Evolutionary conservation across 2,113 vertebrate genomes (phyloP).

Genomic region (Ailuropoda melanoleuca): DNA sequence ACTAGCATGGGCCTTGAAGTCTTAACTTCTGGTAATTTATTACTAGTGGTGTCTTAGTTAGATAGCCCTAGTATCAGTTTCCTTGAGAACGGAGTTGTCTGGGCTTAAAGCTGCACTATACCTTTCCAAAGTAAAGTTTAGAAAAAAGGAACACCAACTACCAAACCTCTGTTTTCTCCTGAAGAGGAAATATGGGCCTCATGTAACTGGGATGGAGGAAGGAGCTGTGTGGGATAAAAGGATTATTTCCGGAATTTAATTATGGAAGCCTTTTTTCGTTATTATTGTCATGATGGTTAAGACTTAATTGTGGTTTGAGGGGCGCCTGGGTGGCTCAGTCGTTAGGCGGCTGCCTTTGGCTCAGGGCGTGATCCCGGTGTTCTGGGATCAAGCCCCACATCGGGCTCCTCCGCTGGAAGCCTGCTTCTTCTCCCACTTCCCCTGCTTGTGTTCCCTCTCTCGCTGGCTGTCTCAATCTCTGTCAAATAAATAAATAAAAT

Average conservation of each 20-base stretch:
- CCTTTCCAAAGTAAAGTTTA: constrained; percentile 38
- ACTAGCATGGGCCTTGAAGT: not conserved
- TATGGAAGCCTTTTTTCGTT: constrained; percentile 28
- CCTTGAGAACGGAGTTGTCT: constrained; percentile 33
- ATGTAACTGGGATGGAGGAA: not conserved
- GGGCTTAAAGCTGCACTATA: not conserved
- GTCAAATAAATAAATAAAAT: too few species aligned
- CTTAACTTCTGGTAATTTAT: constrained; percentile 46
- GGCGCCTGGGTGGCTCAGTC: too few species aligned
- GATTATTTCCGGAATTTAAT: constrained; percentile 54
- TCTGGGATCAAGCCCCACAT: too few species aligned
- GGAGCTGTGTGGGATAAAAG: constrained; percentile 1
- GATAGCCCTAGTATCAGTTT: not conserved
- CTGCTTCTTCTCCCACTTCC: too few species aligned
- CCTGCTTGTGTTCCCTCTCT: too few species aligned
- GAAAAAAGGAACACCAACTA: not conserved
- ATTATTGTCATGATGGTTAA: not conserved
- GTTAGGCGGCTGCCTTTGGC: too few species aligned
- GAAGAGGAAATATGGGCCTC: not conserved
- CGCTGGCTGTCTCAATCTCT: too few species aligned
- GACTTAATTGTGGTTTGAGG: constrained; percentile 38
- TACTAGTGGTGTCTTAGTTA: not conserved
- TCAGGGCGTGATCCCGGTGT: too few species aligned
- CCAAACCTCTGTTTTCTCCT: constrained; percentile 6
- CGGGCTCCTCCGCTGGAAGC: too few species aligned